Conservation (phyloP, 1,140 invertebrate species). For the Dinothrombium tinctorium region DNA sequence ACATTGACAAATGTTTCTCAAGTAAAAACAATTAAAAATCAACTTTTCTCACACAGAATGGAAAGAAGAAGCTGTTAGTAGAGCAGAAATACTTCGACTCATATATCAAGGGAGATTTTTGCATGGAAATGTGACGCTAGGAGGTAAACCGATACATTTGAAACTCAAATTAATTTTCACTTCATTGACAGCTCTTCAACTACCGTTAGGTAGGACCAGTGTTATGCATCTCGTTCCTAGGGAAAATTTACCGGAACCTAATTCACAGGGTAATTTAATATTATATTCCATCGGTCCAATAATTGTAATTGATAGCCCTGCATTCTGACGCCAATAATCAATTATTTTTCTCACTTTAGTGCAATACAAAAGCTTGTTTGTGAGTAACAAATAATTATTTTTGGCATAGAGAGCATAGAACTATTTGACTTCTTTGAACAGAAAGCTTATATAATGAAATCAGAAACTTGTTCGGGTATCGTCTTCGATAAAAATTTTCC, state of each 20-base stretch:
- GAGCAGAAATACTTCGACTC: slow-evolving; percentile 86
- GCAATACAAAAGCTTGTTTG: too few species aligned
- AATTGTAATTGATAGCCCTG: slow-evolving; percentile 2
- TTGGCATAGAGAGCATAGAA: too few species aligned
- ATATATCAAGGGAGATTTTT: slow-evolving; percentile 98
- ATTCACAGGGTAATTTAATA: slow-evolving; percentile 85
- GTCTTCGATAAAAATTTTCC: too few species aligned
- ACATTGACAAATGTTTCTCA: too few species aligned
- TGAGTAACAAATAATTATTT: too few species aligned
- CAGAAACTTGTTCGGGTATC: too few species aligned
- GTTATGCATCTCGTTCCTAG: slow-evolving; percentile 98
- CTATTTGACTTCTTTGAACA: too few species aligned
- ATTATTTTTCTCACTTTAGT: neutral
- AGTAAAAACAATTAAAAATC: too few species aligned
- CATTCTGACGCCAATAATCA: slow-evolving; percentile 6
- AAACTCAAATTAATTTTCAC: neutral
- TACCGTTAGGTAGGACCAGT: slow-evolving; percentile 85
- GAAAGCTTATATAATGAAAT: too few species aligned
- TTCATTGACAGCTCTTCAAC: slow-evolving; percentile 45
- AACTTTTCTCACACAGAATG: slow-evolving; percentile 45
- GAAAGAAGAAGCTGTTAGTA: slow-evolving; percentile 75
- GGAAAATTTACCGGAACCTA: slow-evolving; percentile 95
- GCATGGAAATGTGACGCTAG: slow-evolving; percentile 94
- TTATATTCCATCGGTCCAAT: slow-evolving; percentile 4
- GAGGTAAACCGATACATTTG: slow-evolving; percentile 31